Evolutionary conservation across 2,888 invertebrate genomes (phyloP).

Genomic region (Notocelia uddmanniana): DNA sequence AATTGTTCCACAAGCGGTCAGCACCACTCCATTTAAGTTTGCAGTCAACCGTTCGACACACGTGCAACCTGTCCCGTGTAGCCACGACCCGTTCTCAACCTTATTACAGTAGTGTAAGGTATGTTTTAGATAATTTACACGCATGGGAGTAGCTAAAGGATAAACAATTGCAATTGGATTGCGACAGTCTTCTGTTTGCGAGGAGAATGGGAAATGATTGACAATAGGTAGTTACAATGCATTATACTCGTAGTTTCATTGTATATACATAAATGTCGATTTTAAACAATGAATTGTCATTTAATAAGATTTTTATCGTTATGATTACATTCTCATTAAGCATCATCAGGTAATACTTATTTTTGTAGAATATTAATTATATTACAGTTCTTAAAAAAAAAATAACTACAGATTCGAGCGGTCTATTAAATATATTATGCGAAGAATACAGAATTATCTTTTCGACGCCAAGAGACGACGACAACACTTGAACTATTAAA

Average conservation of each 20-base stretch:
- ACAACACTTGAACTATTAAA: too few species aligned
- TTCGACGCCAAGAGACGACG: too few species aligned
- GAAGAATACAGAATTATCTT: too few species aligned
- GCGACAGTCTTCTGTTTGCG: slow-evolving; percentile 27
- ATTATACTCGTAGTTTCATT: background rate
- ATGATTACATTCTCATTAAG: too few species aligned
- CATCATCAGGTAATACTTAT: too few species aligned
- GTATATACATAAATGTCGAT: background rate
- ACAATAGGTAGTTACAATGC: slow-evolving; percentile 9
- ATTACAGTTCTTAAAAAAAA: too few species aligned
- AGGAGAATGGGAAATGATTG: slow-evolving; percentile 31
- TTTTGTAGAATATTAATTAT: too few species aligned
- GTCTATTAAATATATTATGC: too few species aligned
- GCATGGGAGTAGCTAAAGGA: slow-evolving; percentile 9
- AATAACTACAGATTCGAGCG: too few species aligned
- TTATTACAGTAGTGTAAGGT: background rate
- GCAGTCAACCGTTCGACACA: slow-evolving; percentile 24
- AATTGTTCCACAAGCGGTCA: slow-evolving; percentile 40
- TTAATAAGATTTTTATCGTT: background rate
- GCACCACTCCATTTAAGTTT: slow-evolving; percentile 34
- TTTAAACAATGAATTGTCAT: slow-evolving; percentile 9
- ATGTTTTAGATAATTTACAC: background rate
- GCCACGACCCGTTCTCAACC: background rate
- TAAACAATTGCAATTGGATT: slow-evolving; percentile 32
- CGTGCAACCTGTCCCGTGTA: background rate